Percentiles rank a stretch among this genome's conserved stretches.
Evolutionary conservation across 2,113 vertebrate genomes (phyloP).

Genomic region (Trochalopteron elliotii): DNA sequence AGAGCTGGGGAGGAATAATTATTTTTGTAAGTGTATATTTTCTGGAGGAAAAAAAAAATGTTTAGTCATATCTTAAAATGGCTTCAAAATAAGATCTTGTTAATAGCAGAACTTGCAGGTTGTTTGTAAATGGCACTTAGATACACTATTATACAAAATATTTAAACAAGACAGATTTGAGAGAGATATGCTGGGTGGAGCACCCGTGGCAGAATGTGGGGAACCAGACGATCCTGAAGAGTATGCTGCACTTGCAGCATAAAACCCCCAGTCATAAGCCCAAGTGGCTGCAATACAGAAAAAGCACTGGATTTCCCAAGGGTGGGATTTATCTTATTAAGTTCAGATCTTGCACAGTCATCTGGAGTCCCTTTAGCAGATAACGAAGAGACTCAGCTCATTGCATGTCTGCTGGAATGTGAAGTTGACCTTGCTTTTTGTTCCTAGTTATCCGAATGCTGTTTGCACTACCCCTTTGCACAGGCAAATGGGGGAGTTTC

Average conservation of each 20-base stretch:
- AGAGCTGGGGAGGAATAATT: neutral
- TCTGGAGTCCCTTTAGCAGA: neutral
- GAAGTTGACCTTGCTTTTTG: neutral
- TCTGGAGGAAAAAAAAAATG: neutral
- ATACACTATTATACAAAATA: neutral
- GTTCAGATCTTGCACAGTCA: neutral
- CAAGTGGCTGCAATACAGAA: neutral
- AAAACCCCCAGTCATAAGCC: neutral
- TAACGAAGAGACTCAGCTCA: neutral
- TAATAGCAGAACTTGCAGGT: neutral
- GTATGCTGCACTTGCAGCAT: neutral
- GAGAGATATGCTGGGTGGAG: neutral
- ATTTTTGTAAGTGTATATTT: neutral
- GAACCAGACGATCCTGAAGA: neutral
- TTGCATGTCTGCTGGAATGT: neutral
- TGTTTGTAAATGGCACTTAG: neutral
- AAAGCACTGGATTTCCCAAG: neutral
- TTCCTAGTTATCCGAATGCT: neutral
- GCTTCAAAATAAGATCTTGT: neutral
- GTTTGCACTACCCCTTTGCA: neutral
- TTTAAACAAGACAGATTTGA: neutral
- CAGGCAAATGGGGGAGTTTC: neutral
- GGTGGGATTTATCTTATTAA: neutral
- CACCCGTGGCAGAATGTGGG: rapidly evolving
- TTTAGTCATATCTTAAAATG: neutral